These are phyloP conservation scores for Eretmochelys imbricata DNA, from an alignment of 2,113 vertebrate species.

Conservation along the genomic window DNA sequence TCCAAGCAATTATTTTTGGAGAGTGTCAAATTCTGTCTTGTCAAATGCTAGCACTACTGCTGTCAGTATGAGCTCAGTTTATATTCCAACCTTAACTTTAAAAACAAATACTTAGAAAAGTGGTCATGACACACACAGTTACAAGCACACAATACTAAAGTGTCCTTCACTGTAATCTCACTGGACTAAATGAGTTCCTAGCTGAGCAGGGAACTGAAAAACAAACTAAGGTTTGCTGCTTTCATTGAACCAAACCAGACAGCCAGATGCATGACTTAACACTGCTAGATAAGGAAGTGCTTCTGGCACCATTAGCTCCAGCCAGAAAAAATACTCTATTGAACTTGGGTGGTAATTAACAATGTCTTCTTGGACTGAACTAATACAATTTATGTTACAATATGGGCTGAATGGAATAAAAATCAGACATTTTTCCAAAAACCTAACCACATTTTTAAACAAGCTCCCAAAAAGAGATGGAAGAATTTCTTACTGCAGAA, in stretches of 20 bases:
- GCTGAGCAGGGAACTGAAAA: background rate
- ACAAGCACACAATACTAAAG: background rate
- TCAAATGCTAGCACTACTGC: background rate
- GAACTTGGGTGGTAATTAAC: background rate
- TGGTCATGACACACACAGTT: background rate
- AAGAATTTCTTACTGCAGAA: background rate
- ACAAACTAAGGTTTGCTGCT: background rate
- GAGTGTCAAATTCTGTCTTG: slow-evolving; percentile 63
- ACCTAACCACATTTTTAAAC: background rate
- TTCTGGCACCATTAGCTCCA: background rate
- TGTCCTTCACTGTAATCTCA: background rate
- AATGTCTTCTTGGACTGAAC: background rate
- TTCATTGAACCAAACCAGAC: background rate
- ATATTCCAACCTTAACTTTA: background rate
- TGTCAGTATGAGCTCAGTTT: background rate
- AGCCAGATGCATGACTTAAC: background rate
- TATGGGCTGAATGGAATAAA: background rate
- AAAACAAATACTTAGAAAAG: background rate
- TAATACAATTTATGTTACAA: background rate
- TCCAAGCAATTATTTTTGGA: slow-evolving; percentile 38
- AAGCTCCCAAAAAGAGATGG: background rate
- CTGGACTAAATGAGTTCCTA: background rate
- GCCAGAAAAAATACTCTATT: background rate
- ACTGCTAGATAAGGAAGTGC: background rate
- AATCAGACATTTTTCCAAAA: background rate